These are phyloP conservation scores for Aix galericulata DNA, from an alignment of 2,113 vertebrate species.

Conservation along the genomic window DNA sequence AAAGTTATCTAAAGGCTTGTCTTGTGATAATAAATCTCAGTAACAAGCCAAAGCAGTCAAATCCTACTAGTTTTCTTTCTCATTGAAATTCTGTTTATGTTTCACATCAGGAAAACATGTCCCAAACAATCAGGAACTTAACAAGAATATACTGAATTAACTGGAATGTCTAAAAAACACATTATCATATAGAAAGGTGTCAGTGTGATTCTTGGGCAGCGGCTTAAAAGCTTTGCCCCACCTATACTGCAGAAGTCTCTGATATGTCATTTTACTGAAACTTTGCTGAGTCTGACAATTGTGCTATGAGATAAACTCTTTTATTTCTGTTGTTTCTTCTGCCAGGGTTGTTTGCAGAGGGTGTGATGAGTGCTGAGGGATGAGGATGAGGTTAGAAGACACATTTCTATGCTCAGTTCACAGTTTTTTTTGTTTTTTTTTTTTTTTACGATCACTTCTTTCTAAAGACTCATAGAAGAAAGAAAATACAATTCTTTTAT, in stretches of 20 bases:
- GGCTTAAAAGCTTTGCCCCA: slow-evolving; percentile 12
- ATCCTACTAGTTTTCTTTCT: background rate
- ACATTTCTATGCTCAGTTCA: background rate
- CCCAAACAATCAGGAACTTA: slow-evolving; percentile 8
- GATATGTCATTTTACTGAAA: slow-evolving; percentile 13
- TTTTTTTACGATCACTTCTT: background rate
- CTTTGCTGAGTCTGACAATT: slow-evolving; percentile 13
- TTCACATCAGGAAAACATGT: slow-evolving; percentile 27
- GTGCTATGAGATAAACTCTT: background rate
- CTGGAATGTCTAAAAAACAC: background rate
- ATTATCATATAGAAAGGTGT: background rate
- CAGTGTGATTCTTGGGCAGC: background rate
- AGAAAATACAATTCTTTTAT: background rate
- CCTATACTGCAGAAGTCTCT: background rate
- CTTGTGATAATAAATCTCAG: background rate
- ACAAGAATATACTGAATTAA: slow-evolving; percentile 5
- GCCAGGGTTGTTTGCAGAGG: slow-evolving; percentile 17
- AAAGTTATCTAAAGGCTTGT: background rate
- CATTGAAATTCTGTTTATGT: slow-evolving; percentile 20
- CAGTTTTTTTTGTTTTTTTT: background rate
- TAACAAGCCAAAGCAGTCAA: background rate
- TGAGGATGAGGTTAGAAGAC: background rate
- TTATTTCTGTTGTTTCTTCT: slow-evolving; percentile 33
- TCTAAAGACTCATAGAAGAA: background rate
- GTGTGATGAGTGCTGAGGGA: slow-evolving; percentile 30